These are phyloP conservation scores for Macrosoma leucophasiata DNA, from an alignment of 2,888 invertebrate genomes.

Conservation along the genomic window DNA sequence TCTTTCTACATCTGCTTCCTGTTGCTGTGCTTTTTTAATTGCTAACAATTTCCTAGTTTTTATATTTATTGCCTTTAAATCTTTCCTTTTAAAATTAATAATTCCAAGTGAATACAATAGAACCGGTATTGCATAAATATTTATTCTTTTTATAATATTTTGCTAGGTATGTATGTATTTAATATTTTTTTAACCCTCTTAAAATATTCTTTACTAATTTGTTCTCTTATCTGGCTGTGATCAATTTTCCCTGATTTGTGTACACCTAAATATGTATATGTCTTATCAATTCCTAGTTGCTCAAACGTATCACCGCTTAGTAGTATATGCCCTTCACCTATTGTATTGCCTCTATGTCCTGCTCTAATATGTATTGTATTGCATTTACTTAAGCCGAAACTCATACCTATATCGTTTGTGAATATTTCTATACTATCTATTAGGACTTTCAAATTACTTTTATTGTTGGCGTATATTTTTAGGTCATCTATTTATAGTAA, in stretches of 20 bases:
- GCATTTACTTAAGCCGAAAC: constrained; percentile 1
- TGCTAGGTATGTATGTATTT: too few species aligned
- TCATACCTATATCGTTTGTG: neutral
- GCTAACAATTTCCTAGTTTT: constrained; percentile 16
- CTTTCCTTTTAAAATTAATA: constrained; percentile 11
- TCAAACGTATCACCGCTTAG: constrained; percentile 14
- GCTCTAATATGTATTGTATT: neutral
- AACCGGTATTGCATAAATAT: too few species aligned
- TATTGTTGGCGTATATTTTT: constrained; percentile 5
- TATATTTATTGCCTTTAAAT: constrained; percentile 11
- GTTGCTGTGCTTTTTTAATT: constrained; percentile 15
- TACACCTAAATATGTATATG: constrained; percentile 21
- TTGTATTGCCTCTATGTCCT: neutral
- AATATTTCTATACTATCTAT: constrained; percentile 2
- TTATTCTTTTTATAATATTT: too few species aligned
- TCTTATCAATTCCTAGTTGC: constrained; percentile 4
- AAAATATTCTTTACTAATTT: too few species aligned
- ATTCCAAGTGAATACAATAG: neutral
- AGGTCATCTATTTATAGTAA: constrained; percentile 7
- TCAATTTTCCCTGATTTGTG: too few species aligned
- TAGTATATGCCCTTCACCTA: constrained; percentile 14
- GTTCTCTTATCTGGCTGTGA: too few species aligned
- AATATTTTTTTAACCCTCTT: too few species aligned
- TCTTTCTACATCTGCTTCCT: constrained; percentile 16
- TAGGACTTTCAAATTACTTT: constrained; percentile 1